phyloP scores from a whole-genome alignment of 2,797 vertebrate species.

The Apogon talboti region DNA sequence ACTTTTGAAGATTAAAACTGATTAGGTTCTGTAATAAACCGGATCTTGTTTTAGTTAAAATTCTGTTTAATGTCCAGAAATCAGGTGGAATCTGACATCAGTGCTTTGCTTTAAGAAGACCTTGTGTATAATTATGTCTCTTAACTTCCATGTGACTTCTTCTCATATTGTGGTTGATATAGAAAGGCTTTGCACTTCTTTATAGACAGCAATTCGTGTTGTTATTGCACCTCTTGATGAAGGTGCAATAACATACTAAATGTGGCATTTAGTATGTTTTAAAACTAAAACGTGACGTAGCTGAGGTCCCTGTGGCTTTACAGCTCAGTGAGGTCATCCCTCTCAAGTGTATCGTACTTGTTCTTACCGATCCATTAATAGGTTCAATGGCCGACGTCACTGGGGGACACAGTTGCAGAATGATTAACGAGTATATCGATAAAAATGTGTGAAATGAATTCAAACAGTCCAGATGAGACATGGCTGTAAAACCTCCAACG shows the following conservation, averaged over 20 bases:
- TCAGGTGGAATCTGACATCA: background rate
- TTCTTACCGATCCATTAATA: no score
- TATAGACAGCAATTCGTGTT: background rate
- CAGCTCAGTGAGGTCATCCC: background rate
- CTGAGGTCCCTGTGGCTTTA: conserved; percentile 4
- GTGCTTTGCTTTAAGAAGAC: background rate
- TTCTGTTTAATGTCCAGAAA: background rate
- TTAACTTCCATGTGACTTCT: background rate
- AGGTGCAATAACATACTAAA: background rate
- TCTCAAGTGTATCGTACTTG: background rate
- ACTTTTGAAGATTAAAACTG: no score
- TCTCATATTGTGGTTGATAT: background rate
- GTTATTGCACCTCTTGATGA: background rate
- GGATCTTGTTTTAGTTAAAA: background rate
- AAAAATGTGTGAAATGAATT: background rate
- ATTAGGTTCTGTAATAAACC: no score
- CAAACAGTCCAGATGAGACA: background rate
- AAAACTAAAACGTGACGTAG: conserved; percentile 8
- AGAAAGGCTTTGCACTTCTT: background rate
- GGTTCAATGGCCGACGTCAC: no score
- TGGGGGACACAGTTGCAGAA: no score
- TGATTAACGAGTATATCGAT: background rate
- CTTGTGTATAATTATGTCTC: background rate
- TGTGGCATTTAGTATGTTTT: conserved; percentile 10
- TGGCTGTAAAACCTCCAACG: background rate